Conservation (phyloP, 2,113 vertebrate genomes). For the Hipposideros armiger region DNA sequence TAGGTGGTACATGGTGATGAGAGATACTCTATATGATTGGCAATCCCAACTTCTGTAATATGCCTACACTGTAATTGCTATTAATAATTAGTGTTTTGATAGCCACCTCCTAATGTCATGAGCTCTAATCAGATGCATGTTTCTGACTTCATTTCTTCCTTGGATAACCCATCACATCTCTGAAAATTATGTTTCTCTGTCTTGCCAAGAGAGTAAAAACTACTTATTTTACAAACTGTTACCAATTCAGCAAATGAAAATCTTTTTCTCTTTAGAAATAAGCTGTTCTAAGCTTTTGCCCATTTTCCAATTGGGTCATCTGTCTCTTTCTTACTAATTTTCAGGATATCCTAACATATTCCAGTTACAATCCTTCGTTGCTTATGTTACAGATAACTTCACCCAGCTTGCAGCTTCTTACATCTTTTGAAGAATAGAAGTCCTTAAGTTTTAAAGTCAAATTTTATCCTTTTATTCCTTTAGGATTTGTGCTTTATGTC, state of each 20-base stretch:
- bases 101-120: neutral
- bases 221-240: neutral
- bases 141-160: neutral
- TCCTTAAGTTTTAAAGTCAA: constrained; percentile 6
- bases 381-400: neutral
- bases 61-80: neutral
- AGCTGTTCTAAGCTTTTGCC: neutral
- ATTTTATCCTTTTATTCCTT: neutral
- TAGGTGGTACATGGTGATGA: neutral
- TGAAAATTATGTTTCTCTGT: constrained; percentile 1
- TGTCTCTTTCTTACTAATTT: neutral
- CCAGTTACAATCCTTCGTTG: neutral
- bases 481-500: neutral
- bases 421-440: neutral
- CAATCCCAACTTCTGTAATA: neutral
- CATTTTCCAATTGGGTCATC: neutral
- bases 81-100: neutral
- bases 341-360: neutral
- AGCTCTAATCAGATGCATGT: neutral
- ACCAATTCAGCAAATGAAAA: neutral
- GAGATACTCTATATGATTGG: neutral
- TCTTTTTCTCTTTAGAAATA: neutral
- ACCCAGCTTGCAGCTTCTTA: neutral
- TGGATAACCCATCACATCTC: neutral
- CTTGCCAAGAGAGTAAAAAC: neutral